Evolutionary conservation across 2,888 invertebrate species (phyloP).

Genomic region (Dimorphilus gyrociliatus): DNA sequence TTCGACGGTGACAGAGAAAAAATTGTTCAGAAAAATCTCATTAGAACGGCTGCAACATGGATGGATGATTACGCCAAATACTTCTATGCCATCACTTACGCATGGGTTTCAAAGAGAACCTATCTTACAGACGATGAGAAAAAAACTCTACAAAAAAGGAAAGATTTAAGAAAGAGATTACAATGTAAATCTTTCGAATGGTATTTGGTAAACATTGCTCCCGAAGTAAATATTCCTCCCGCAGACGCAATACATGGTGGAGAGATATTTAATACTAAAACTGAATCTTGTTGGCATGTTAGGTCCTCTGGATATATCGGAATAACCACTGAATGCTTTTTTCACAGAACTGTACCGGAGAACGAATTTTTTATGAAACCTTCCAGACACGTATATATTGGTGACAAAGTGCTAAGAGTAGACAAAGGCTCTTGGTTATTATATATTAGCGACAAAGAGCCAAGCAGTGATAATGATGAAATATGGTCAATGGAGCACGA

Average conservation of each 20-base stretch:
- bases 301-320: constrained; percentile 6
- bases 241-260: constrained; percentile 5
- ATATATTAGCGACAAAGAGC: too few relatives aligned
- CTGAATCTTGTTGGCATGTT: constrained; percentile 7
- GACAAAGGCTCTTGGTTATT: too few relatives aligned
- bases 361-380: too few relatives aligned
- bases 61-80: constrained; percentile 6
- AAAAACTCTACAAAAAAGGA: constrained; percentile 38
- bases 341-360: constrained; percentile 14
- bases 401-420: too few relatives aligned
- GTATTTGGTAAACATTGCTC: constrained; percentile 88
- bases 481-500: too few relatives aligned
- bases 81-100: constrained; percentile 8
- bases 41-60: constrained; percentile 8
- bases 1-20: constrained; percentile 9
- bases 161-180: constrained; percentile 56
- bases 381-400: too few relatives aligned
- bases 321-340: constrained; percentile 14
- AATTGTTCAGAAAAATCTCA: constrained; percentile 7
- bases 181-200: constrained; percentile 87
- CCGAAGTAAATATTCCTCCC: constrained; percentile 48
- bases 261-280: constrained; percentile 7
- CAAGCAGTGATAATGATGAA: too few relatives aligned
- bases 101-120: constrained; percentile 3
- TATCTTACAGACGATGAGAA: constrained; percentile 4